Conservation (phyloP, 2,888 invertebrate species). For the Drosophila pegasa region DNA sequence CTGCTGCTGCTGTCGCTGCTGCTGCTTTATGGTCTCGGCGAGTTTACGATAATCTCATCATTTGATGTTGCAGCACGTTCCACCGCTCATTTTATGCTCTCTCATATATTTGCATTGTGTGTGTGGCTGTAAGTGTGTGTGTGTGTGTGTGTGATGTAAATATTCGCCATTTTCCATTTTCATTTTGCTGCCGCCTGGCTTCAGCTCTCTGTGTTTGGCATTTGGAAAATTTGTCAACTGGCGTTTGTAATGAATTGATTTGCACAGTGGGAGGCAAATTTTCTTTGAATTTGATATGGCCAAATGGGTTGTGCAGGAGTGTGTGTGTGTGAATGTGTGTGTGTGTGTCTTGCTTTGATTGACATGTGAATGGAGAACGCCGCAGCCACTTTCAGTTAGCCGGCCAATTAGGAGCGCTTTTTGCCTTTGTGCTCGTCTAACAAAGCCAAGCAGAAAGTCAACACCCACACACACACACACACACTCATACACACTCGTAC, state of each 20-base stretch:
- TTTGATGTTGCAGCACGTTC: constrained; percentile 72
- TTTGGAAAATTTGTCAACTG: constrained; percentile 71
- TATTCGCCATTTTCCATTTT: constrained; percentile 25
- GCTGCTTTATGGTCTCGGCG: constrained; percentile 47
- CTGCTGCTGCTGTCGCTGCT: constrained; percentile 26
- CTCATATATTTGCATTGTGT: constrained; percentile 69
- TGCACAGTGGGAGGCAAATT: constrained; percentile 61
- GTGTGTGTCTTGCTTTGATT: constrained; percentile 58
- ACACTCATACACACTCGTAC: neutral
- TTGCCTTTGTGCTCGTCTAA: constrained; percentile 72
- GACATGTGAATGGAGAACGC: constrained; percentile 79
- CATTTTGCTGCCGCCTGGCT: neutral
- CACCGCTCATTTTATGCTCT: constrained; percentile 71
- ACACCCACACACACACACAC: constrained; percentile 18
- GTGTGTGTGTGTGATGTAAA: constrained; percentile 41
- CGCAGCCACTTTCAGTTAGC: constrained; percentile 74
- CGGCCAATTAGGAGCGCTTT: constrained; percentile 77
- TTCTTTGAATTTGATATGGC: constrained; percentile 65
- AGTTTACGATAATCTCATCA: constrained; percentile 76
- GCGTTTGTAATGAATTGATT: constrained; percentile 76
- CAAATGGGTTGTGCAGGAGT: constrained; percentile 34
- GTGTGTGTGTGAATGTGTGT: constrained; percentile 1
- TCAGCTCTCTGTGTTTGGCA: constrained; percentile 41
- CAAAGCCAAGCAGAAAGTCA: constrained; percentile 72
- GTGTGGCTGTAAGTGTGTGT: constrained; percentile 8